phyloP scores from a whole-genome alignment of 2,888 invertebrate genomes.

The Oxycera nigricornis region DNA sequence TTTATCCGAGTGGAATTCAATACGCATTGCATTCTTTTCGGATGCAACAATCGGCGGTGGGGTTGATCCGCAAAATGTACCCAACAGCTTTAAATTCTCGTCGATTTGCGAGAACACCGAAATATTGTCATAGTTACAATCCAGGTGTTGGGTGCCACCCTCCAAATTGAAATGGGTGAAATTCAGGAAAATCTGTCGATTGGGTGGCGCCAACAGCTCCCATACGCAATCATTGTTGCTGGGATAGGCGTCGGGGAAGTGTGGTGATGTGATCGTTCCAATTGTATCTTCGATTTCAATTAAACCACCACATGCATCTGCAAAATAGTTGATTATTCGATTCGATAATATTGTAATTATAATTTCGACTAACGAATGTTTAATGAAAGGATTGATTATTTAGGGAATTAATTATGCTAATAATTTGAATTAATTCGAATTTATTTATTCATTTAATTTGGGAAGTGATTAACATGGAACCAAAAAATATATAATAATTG shows the following conservation, averaged over 20 bases:
- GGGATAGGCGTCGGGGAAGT: constrained; percentile 92
- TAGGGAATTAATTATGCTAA: neutral
- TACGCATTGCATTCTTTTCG: constrained; percentile 86
- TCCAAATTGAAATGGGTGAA: constrained; percentile 98
- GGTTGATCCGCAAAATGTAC: constrained; percentile 86
- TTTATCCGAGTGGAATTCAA: constrained; percentile 93
- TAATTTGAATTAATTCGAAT: neutral
- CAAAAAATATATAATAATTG: neutral
- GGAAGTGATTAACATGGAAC: neutral
- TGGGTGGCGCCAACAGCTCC: constrained; percentile 94
- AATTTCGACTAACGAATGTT: neutral
- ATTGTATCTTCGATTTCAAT: constrained; percentile 77
- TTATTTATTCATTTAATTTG: neutral
- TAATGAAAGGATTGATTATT: neutral
- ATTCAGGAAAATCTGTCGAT: constrained; percentile 93
- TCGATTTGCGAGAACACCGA: constrained; percentile 86
- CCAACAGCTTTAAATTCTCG: constrained; percentile 81
- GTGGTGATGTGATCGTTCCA: constrained; percentile 94
- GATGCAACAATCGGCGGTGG: constrained; percentile 90
- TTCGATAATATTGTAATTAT: neutral
- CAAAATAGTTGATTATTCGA: no score
- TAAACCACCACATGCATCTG: constrained; percentile 96
- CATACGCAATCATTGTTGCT: constrained; percentile 95
- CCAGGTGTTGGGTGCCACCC: constrained; percentile 83
- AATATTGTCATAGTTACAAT: constrained; percentile 97